These are phyloP conservation scores for Dendrolimus houi DNA, from an alignment of 2,888 invertebrate genomes.

Conservation along the genomic window DNA sequence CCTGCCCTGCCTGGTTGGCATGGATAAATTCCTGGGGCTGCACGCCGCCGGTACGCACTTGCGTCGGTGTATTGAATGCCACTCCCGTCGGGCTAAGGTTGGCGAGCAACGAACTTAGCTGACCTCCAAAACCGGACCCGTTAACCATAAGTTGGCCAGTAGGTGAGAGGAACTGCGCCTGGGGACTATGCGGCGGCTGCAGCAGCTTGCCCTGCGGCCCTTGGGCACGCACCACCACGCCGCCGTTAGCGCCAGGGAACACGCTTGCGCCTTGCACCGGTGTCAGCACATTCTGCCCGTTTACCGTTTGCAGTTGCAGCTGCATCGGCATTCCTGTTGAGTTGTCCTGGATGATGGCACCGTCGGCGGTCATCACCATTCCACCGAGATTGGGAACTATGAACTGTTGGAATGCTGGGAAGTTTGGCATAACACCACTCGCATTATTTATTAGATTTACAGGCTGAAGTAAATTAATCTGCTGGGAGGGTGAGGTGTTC, in stretches of 20 bases:
- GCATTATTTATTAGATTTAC: slow-evolving; percentile 86
- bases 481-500: slow-evolving; percentile 71
- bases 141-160: slow-evolving; percentile 86
- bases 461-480: slow-evolving; percentile 87
- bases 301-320: slow-evolving; percentile 86
- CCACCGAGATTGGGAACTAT: slow-evolving; percentile 88
- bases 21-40: slow-evolving; percentile 84
- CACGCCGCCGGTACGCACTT: slow-evolving; percentile 68
- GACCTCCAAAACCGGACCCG: slow-evolving; percentile 83
- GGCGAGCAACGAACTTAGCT: slow-evolving; percentile 86
- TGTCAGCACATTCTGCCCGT: slow-evolving; percentile 85
- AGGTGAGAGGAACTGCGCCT: slow-evolving; percentile 84
- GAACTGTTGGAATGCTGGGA: slow-evolving; percentile 88
- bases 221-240: slow-evolving; percentile 87
- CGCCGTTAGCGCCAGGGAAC: slow-evolving; percentile 81
- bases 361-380: slow-evolving; percentile 89
- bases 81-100: slow-evolving; percentile 84
- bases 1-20: slow-evolving; percentile 82
- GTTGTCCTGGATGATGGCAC: slow-evolving; percentile 84
- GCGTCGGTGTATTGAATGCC: slow-evolving; percentile 76
- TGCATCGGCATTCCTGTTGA: slow-evolving; percentile 82
- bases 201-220: slow-evolving; percentile 83
- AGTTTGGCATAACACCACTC: slow-evolving; percentile 82
- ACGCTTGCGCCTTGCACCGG: slow-evolving; percentile 81
- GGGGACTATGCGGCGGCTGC: slow-evolving; percentile 80